A percentile compares a stretch with the other conserved stretches of the same genome.
phyloP scores from a whole-genome alignment of 2,888 invertebrate genomes.

The Drosophila gaucha region DNA sequence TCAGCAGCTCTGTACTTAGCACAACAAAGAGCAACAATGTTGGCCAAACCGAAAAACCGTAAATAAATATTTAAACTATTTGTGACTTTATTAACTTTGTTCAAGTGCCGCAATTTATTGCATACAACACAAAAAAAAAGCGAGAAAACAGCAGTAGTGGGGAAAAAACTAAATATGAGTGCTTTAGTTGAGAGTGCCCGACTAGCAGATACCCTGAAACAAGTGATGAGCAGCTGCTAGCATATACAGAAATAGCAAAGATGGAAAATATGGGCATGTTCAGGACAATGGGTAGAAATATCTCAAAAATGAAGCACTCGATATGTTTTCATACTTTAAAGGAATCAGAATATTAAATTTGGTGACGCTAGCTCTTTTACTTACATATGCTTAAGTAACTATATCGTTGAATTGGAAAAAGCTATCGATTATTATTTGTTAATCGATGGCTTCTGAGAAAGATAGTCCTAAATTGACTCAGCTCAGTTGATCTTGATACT shows the following conservation, averaged over 20 bases:
- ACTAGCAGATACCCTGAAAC: not conserved
- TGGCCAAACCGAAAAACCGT: slow-evolving; percentile 70
- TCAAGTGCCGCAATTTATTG: slow-evolving; percentile 78
- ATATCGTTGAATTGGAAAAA: too few species aligned
- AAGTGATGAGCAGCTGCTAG: not conserved
- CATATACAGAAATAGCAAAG: too few species aligned
- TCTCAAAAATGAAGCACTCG: not conserved
- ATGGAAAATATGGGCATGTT: too few species aligned
- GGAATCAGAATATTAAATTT: too few species aligned
- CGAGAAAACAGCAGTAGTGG: not conserved
- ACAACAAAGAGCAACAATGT: slow-evolving; percentile 59
- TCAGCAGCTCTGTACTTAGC: slow-evolving; percentile 25
- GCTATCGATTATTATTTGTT: too few species aligned
- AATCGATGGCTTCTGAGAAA: too few species aligned
- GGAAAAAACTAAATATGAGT: not conserved
- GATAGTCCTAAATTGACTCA: too few species aligned
- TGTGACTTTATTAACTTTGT: slow-evolving; percentile 80
- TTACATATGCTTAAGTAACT: too few species aligned
- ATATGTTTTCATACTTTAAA: too few species aligned
- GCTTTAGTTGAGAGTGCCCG: not conserved
- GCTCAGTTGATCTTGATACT: too few species aligned
- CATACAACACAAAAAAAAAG: slow-evolving; percentile 54
- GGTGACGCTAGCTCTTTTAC: too few species aligned
- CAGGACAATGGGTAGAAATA: too few species aligned
- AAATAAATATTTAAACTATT: slow-evolving; percentile 80